A percentile compares a stretch with the other conserved stretches of the same genome.
phyloP scores from a whole-genome alignment of 2,797 vertebrate species.

The Malurus leucopterus region DNA sequence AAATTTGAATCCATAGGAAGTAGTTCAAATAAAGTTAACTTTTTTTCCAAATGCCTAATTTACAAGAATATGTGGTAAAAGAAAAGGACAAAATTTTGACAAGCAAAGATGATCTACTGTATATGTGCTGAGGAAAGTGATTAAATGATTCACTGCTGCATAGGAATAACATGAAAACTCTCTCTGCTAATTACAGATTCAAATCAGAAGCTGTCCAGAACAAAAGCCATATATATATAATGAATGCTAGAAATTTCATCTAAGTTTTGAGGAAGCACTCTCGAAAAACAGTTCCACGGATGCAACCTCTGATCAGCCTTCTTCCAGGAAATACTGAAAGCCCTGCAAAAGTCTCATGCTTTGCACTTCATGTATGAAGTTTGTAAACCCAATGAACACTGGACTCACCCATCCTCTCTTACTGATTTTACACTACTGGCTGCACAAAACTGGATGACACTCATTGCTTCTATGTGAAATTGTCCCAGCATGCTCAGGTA shows the following conservation, averaged over 20 bases:
- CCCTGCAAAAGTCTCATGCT: background rate
- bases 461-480: background rate
- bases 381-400: background rate
- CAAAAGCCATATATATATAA: background rate
- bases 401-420: background rate
- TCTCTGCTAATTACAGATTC: background rate
- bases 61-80: background rate
- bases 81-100: background rate
- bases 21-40: background rate
- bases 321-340: background rate
- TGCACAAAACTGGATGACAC: background rate
- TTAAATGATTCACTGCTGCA: background rate
- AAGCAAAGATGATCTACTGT: background rate
- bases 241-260: background rate
- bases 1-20: background rate
- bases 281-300: background rate
- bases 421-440: background rate
- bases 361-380: background rate
- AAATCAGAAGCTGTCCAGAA: background rate
- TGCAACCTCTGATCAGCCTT: background rate
- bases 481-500: background rate
- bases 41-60: conserved; percentile 34
- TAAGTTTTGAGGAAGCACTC: background rate
- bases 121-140: background rate
- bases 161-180: background rate